Evolutionary conservation across 2,888 invertebrate species (phyloP), one percentile per base, ranked within the genome.

Genomic region (Colletes collaris): DNA sequence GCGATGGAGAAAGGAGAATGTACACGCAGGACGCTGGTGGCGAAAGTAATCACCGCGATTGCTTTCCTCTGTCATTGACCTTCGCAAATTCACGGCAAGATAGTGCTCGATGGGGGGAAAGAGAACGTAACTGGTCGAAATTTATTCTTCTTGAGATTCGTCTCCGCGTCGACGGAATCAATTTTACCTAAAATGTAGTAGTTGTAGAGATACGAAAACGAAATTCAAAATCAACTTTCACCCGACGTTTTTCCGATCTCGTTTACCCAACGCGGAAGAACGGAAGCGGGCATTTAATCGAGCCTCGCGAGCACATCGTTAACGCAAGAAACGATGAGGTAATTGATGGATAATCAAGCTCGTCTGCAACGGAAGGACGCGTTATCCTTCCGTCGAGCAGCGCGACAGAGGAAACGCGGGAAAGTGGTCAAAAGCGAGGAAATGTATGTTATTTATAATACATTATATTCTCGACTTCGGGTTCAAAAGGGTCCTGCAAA

Each of bases 41-140:
- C 16, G 55, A 83, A 81, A 84, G 70, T 49, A 53, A 74, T 74
- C 56, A 35, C 46, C 60, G 49, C 35, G 52, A 76, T 62, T 62
- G 35, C 53, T 60, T 77, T 77, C 55, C 60, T 40, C 56, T 71
- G 65, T 71, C 77, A 40, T 16, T 60, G 71, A 79, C 62, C 65
- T 53, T 56, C 46, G 19, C n/a, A 27, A 79, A 64, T 77, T 79
- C 71, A 65, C 8, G 19, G 19, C 11, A 1, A 44, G 19, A 37
- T 44, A 27, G 55, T 11, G 6, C 27, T n/a, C 10, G 44, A 53
- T 44, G 40, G 19, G 11, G 35, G 35, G 11, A 10, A 10, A 3
- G 49, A 40, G 62, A 76, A 56, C n/a, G 76, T 40, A 50, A n/a
- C 8, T 37, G 10, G 46, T 46, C 7, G 58, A 44, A 50, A 68